phyloP scores from a whole-genome alignment of 2,797 vertebrate genomes.

The Erpetoichthys calabaricus region DNA sequence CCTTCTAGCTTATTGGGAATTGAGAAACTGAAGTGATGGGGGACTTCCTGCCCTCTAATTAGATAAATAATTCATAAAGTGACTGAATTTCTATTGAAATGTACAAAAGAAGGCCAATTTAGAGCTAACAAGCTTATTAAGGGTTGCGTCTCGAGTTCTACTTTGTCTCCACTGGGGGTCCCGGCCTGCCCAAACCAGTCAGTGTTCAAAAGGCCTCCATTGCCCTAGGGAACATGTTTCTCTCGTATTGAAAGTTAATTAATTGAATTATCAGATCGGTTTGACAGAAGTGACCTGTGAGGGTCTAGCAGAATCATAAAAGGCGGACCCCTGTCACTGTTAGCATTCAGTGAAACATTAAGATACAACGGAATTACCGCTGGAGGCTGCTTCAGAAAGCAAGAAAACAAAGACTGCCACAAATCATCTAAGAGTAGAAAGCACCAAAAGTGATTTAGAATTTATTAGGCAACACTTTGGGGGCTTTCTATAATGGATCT shows the following conservation, averaged over 20 bases:
- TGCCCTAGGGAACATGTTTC: constrained; percentile 1
- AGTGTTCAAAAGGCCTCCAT: neutral
- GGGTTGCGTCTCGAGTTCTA: constrained; percentile 10
- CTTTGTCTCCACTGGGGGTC: constrained; percentile 21
- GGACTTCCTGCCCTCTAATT: constrained; percentile 21
- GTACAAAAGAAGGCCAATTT: constrained; percentile 26
- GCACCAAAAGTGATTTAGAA: too few relatives aligned
- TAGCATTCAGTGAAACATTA: too few relatives aligned
- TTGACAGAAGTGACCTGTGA: neutral
- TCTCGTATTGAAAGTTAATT: neutral
- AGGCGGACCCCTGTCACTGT: too few relatives aligned
- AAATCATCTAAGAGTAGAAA: too few relatives aligned
- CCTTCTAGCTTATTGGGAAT: neutral
- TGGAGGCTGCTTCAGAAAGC: too few relatives aligned
- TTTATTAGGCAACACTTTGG: too few relatives aligned
- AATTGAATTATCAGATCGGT: neutral
- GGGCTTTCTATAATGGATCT: too few relatives aligned
- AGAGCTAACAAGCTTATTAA: constrained; percentile 48
- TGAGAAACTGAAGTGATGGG: neutral
- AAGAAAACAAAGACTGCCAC: too few relatives aligned
- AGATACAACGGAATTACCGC: too few relatives aligned
- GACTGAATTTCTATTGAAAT: constrained; percentile 26
- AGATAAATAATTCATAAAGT: constrained; percentile 35
- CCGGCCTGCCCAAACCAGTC: neutral
- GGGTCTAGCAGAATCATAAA: too few relatives aligned